Conservation (phyloP, 2,797 vertebrate species). For the Heliangelus exortis region DNA sequence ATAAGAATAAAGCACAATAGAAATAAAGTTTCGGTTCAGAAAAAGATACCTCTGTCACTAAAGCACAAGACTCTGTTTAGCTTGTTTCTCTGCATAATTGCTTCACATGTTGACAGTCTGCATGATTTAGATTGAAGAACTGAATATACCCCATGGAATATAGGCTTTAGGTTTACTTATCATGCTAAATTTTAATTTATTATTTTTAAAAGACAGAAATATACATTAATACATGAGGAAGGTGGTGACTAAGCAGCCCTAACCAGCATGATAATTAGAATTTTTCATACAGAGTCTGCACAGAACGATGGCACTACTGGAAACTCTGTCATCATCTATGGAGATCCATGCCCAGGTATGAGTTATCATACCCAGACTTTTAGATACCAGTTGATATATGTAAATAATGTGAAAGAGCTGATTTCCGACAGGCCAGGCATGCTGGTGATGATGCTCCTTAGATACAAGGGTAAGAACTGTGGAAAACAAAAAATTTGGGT, state of each 20-base stretch:
- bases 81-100: background rate
- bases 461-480: background rate
- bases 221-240: background rate
- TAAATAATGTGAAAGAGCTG: background rate
- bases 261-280: background rate
- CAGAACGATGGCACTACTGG: background rate
- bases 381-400: background rate
- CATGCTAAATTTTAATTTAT: background rate
- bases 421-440: background rate
- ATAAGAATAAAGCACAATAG: conserved; percentile 21
- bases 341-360: background rate
- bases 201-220: background rate
- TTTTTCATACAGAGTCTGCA: background rate
- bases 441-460: fast-evolving
- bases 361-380: background rate
- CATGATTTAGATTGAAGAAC: background rate
- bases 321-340: background rate
- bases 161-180: background rate
- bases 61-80: background rate
- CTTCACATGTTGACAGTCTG: background rate
- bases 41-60: background rate
- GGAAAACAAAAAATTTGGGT: background rate
- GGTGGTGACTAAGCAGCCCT: background rate
- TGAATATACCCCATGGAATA: background rate
- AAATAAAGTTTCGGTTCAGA: background rate